A percentile compares a stretch with the other conserved stretches of the same genome.
Conservation (phyloP, 2,888 invertebrate species). For the Eumerus sabulonum region DNA sequence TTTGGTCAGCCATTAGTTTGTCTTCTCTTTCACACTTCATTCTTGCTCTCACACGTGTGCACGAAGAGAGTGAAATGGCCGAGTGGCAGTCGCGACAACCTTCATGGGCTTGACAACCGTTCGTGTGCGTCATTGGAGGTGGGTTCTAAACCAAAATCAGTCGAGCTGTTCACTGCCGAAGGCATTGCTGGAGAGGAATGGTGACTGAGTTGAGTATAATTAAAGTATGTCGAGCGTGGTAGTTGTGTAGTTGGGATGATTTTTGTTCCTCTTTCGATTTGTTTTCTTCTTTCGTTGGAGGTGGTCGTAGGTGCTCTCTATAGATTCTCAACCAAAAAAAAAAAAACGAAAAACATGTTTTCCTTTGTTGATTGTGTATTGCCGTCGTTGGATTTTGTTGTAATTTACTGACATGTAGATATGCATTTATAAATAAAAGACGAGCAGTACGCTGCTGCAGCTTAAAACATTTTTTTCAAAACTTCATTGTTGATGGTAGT, state of each 20-base stretch:
- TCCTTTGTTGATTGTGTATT: no score
- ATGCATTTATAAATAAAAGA: no score
- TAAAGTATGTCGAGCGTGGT: not conserved
- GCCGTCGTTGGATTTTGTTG: no score
- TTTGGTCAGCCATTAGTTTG: constrained; percentile 62
- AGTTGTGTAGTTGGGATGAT: not conserved
- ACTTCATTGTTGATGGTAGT: no score
- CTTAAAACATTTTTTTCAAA: no score
- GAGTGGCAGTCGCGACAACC: constrained; percentile 18
- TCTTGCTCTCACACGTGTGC: constrained; percentile 20
- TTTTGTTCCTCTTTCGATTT: not conserved
- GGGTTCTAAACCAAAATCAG: constrained; percentile 48
- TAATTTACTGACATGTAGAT: no score
- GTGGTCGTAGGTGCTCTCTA: no score
- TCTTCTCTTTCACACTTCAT: constrained; percentile 29
- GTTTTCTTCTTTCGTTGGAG: no score
- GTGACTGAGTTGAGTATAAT: not conserved
- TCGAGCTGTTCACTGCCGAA: constrained; percentile 6
- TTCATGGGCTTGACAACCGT: not conserved
- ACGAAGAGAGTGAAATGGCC: constrained; percentile 29
- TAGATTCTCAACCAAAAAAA: no score
- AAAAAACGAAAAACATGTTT: no score
- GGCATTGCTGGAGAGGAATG: constrained; percentile 18
- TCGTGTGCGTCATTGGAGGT: constrained; percentile 31
- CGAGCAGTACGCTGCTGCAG: no score